phyloP scores from a whole-genome alignment of 2,113 vertebrate genomes.

The Paramormyrops kingsleyae region DNA sequence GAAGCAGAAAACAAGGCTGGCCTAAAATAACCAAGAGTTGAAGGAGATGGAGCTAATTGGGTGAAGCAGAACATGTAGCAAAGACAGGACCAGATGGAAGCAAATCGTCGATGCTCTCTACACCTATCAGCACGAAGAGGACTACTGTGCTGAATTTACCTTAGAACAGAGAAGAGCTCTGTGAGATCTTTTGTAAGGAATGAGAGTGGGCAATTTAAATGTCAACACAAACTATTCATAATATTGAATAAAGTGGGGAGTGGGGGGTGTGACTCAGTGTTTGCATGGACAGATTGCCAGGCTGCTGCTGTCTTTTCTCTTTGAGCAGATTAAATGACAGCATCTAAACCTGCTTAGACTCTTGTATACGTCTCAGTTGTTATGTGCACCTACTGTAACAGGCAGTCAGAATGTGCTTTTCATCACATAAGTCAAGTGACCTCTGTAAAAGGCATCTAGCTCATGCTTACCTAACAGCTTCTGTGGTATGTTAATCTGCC shows the following conservation, averaged over 20 bases:
- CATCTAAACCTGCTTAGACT: background rate
- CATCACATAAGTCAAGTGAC: background rate
- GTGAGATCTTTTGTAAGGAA: background rate
- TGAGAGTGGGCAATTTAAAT: background rate
- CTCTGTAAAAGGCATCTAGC: background rate
- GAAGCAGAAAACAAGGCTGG: too few relatives aligned
- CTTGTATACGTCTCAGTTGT: background rate
- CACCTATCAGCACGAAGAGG: too few relatives aligned
- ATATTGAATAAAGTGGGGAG: background rate
- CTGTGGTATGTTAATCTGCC: background rate
- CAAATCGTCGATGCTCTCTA: too few relatives aligned
- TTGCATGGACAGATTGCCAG: background rate
- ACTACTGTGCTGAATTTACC: too few relatives aligned
- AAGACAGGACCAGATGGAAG: too few relatives aligned
- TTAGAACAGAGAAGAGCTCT: background rate
- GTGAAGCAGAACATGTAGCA: too few relatives aligned
- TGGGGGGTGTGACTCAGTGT: background rate
- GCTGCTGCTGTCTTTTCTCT: background rate
- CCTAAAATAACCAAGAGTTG: too few relatives aligned
- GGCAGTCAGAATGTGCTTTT: background rate
- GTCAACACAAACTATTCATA: background rate
- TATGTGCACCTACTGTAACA: background rate
- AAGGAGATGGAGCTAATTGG: too few relatives aligned
- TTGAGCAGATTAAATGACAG: background rate
- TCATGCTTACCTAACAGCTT: background rate